Base-by-base conservation (phyloP, 2,113 vertebrate genomes). In the Zootoca vivipara region DNA sequence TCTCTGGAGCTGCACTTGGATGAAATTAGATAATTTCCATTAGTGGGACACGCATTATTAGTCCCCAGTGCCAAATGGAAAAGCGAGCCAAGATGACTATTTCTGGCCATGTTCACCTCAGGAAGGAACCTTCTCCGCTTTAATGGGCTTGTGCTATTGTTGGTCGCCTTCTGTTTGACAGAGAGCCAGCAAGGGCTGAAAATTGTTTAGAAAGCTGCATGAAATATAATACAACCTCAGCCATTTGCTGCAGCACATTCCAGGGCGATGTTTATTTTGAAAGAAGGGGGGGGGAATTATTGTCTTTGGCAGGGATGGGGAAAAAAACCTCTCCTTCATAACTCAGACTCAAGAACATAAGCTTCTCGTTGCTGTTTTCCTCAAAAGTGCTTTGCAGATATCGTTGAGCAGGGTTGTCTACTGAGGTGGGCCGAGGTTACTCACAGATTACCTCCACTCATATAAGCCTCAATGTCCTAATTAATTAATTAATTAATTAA, bases 91-190 rank as follows among this genome's bases (percentile, higher is more conserved):
- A 97, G 96, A 98, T 97, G 95, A 98, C 98, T 99, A 99, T 99
- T 99, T 99, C 98, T 99, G 98, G 98, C 97, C 93, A 95, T 96
- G 97, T 97, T 98, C 98, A 98, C 97, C 97, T 98, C 97, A 98
- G 98, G 98, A 98, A 99, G 98, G 98, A 98, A 98, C 97, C 97
- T 99, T 98, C 97, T 97, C 97, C 96, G 97, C 98, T 98, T 98
- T 98, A 99, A 98, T 98, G 98, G 98, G 98, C 97, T 98, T 97
- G 97, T 97, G 98, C 98, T 98, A 99, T 98, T 99, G 98, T 99
- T 98, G 97, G 96, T 97, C 93, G 97, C 98, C 98, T 99, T 98
- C 98, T 98, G 98, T 98, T 98, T 98, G 98, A 98, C 98, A 97
- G 94, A 0, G 90, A 95, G 98, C 98, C 98, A 97, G 96, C 91